Base-by-base conservation (phyloP, 2,888 invertebrate genomes). In the Panzeria rudis region DNA sequence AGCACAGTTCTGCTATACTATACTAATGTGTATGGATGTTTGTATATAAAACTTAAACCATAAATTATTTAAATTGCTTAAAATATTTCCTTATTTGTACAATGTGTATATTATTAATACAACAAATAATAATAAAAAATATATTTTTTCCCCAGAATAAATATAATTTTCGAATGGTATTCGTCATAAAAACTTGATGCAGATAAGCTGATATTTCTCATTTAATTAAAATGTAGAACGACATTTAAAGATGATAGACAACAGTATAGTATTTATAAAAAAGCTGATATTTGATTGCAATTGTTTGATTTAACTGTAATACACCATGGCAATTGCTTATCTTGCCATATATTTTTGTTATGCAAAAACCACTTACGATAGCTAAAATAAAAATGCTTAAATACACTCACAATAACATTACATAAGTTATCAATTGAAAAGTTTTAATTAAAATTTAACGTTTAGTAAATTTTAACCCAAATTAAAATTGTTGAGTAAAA, bases 291-390 rank as follows among this genome's bases (percentile, higher is more conserved):
- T 59, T 29, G 38, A 15, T 17, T 47, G 20, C 29, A 41, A 75
- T 52, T 56, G 38, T 41, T 38, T 47, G 61, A 32, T 41, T 78
- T 69, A 78, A 69, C 68, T 78, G 38, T 13, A 15, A 50, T 52
- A 50, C 69, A 35, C 50, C 50, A 69, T 78, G 69, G 50, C 50
- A 35, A 59, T 35, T 17, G 35, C 7, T 35, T 50, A 50, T 50
- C 6, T 44, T 44, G 44, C 5, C 13, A n/a, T 44, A 6, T 44
- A n/a, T 44, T 5, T n/a, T 44, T 44, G 11, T 20, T 50, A 20
- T 50, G 20, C 11, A 50, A 50, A 29, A 9, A 50, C 20, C n/a
- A 50, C 20, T 50, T 20, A 50, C 50, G n/a, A 50, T 50, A 23
- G 2, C 11, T 50, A n/a, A n/a, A 44, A 20, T 50, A 38, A 38